These are phyloP conservation scores for Odontomachus brunneus DNA, from an alignment of 1,140 invertebrate species.

Conservation along the genomic window DNA sequence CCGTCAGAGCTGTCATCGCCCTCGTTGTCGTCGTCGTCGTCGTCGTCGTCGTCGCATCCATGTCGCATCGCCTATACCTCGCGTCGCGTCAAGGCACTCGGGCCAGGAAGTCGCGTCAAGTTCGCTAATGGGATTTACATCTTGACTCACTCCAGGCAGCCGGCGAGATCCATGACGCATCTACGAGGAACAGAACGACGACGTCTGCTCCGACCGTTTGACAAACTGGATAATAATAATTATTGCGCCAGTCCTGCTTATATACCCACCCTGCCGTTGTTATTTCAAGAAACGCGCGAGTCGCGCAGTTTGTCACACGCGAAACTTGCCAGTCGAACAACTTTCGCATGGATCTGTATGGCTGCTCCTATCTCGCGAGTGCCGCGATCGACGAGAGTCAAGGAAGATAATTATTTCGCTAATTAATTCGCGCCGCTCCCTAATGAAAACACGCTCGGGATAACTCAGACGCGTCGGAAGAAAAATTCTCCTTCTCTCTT, in stretches of 20 bases:
- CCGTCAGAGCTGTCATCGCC: slow-evolving; percentile 20
- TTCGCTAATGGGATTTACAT: slow-evolving; percentile 79
- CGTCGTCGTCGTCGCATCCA: background rate
- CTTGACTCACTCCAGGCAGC: slow-evolving; percentile 68
- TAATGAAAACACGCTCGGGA: slow-evolving; percentile 40
- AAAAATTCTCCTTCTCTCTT: background rate
- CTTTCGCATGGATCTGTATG: slow-evolving; percentile 26
- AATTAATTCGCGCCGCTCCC: slow-evolving; percentile 66
- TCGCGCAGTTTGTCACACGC: slow-evolving; percentile 56
- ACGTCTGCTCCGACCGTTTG: slow-evolving; percentile 63
- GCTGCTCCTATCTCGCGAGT: slow-evolving; percentile 11
- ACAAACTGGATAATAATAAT: slow-evolving; percentile 75
- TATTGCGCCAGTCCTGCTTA: slow-evolving; percentile 52
- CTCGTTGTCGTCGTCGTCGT: slow-evolving; percentile 7
- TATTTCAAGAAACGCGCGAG: slow-evolving; percentile 58
- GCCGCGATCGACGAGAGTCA: slow-evolving; percentile 54
- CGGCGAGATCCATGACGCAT: slow-evolving; percentile 64
- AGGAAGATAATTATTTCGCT: slow-evolving; percentile 60
- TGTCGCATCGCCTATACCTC: slow-evolving; percentile 7
- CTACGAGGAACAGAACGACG: slow-evolving; percentile 47
- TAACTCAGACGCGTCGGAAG: background rate
- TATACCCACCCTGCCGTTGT: slow-evolving; percentile 24
- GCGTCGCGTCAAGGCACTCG: slow-evolving; percentile 38
- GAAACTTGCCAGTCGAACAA: slow-evolving; percentile 32
- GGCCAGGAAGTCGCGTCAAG: slow-evolving; percentile 76